Percentiles rank a stretch among this genome's conserved stretches.
Conservation (phyloP, 2,888 invertebrate genomes). For the Frankliniella fusca region DNA sequence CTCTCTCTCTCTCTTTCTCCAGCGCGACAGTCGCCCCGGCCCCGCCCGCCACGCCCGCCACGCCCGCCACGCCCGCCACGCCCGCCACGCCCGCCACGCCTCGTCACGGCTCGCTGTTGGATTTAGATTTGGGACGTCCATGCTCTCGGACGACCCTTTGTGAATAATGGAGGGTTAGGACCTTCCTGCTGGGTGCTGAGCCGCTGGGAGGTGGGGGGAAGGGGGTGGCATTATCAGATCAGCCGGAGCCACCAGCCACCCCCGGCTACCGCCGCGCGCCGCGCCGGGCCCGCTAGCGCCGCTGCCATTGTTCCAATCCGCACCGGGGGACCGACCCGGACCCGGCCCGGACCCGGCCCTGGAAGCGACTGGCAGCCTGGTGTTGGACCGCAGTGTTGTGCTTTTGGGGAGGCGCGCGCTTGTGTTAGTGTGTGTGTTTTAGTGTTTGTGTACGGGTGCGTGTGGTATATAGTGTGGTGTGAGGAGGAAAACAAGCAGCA, state of each 20-base stretch:
- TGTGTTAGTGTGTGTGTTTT: too few relatives aligned
- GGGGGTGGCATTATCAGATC: slow-evolving; percentile 6
- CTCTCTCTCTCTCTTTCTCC: slow-evolving; percentile 28
- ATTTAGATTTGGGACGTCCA: slow-evolving; percentile 1
- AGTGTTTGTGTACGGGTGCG: too few relatives aligned
- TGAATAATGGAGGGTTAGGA: slow-evolving; percentile 8
- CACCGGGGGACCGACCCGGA: neutral
- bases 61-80: neutral
- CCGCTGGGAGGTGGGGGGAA: neutral
- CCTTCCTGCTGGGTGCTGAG: neutral
- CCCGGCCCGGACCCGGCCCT: neutral
- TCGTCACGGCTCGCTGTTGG: neutral
- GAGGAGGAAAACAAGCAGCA: too few relatives aligned
- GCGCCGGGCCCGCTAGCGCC: too few relatives aligned
- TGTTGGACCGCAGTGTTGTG: too few relatives aligned
- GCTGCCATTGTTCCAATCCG: neutral
- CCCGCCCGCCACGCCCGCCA: neutral
- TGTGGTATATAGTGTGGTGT: too few relatives aligned
- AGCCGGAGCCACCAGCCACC: neutral
- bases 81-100: neutral
- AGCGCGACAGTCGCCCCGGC: neutral
- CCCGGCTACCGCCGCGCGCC: too few relatives aligned
- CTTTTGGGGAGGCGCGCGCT: too few relatives aligned
- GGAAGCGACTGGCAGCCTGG: too few relatives aligned
- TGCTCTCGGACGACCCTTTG: neutral